Evolutionary conservation across 2,888 invertebrate genomes (phyloP).

Genomic region (Lasius platythorax): DNA sequence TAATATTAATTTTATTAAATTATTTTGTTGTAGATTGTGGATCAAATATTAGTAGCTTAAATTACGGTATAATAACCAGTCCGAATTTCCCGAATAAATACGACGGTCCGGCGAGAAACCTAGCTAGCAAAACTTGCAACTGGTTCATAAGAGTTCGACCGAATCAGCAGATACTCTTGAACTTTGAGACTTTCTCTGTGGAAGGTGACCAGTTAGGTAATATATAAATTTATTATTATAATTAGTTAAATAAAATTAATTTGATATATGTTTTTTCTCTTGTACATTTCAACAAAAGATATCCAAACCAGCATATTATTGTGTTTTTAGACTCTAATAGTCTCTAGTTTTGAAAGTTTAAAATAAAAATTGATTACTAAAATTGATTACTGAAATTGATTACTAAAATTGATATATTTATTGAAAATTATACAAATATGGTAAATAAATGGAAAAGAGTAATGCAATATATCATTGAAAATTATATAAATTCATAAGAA

Average conservation of each 20-base stretch:
- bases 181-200: constrained; percentile 96
- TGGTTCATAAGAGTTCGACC: constrained; percentile 97
- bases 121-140: constrained; percentile 96
- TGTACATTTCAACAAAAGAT: background rate
- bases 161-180: constrained; percentile 95
- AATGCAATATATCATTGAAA: too few species aligned
- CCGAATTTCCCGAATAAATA: constrained; percentile 97
- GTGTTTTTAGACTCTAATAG: background rate
- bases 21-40: constrained; percentile 91
- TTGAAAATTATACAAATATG: background rate
- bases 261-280: background rate
- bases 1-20: constrained; percentile 5
- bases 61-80: constrained; percentile 94
- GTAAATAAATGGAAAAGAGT: too few species aligned
- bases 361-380: background rate
- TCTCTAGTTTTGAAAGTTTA: background rate
- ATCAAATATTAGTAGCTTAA: constrained; percentile 94
- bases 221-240: constrained; percentile 27
- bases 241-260: constrained; percentile 22
- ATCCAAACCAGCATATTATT: background rate
- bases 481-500: too few species aligned
- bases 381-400: background rate
- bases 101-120: constrained; percentile 92
- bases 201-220: constrained; percentile 96
- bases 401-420: background rate